These are phyloP conservation scores for Antennarius maculatus DNA, from an alignment of 2,797 vertebrate species.

Conservation along the genomic window DNA sequence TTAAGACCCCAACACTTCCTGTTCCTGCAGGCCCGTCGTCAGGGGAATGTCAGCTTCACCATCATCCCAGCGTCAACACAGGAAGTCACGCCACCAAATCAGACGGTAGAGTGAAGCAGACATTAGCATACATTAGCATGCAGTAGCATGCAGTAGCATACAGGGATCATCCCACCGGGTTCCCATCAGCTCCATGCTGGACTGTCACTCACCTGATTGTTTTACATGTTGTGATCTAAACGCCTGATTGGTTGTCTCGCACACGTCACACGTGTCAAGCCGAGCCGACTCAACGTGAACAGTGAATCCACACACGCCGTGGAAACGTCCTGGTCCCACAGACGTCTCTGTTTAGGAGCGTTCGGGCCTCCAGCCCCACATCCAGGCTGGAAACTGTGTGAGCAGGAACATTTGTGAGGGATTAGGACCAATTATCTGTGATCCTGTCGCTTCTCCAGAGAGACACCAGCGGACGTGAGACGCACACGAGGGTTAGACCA, in stretches of 20 bases:
- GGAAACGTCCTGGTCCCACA: conserved; percentile 37
- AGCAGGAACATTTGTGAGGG: conserved; percentile 48
- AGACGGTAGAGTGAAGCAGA: conserved; percentile 53
- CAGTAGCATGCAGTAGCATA: not conserved
- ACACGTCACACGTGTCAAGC: conserved; percentile 12
- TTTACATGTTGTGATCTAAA: conserved; percentile 25
- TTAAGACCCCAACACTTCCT: not conserved
- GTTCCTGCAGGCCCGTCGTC: conserved; percentile 83
- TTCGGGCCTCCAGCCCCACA: conserved; percentile 16
- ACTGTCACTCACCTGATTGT: conserved; percentile 20
- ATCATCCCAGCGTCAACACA: conserved; percentile 90
- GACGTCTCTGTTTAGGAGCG: conserved; percentile 18
- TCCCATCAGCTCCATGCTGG: conserved; percentile 43
- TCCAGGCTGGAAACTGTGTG: conserved; percentile 56
- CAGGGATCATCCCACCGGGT: conserved; percentile 26
- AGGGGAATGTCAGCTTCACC: conserved; percentile 92
- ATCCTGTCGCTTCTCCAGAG: conserved; percentile 62
- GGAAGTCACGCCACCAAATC: conserved; percentile 76
- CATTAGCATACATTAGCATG: too few species aligned
- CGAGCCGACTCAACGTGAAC: conserved; percentile 22
- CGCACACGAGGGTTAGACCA: not conserved
- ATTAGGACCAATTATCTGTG: conserved; percentile 64
- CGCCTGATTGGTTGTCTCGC: conserved; percentile 15
- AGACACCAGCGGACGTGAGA: conserved; percentile 40
- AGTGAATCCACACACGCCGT: conserved; percentile 27